Conservation (phyloP, 2,888 invertebrate species). For the Torymus tubicola region DNA sequence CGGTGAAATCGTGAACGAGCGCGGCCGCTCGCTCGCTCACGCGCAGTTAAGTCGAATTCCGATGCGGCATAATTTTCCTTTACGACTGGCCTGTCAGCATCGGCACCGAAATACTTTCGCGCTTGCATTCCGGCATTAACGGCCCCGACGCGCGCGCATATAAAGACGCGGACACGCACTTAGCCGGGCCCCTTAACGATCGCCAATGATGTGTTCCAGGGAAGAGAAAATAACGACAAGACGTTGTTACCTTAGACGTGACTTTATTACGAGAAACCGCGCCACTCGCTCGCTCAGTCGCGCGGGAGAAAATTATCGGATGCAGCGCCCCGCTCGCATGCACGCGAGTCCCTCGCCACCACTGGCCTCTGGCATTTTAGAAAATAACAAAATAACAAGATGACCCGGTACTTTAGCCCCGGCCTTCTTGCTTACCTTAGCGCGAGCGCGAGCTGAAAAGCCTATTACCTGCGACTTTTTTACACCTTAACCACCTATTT, state of each 20-base stretch:
- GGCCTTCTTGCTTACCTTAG: not conserved
- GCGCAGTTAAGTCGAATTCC: slow-evolving; percentile 34
- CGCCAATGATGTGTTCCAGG: slow-evolving; percentile 51
- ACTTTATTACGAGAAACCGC: slow-evolving; percentile 49
- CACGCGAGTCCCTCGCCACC: not conserved
- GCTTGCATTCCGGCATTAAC: slow-evolving; percentile 42
- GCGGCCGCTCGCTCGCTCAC: not conserved
- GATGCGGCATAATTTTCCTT: slow-evolving; percentile 45
- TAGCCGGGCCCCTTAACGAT: slow-evolving; percentile 45
- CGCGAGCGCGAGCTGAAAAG: not conserved
- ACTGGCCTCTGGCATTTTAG: slow-evolving; percentile 31
- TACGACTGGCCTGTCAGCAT: slow-evolving; percentile 49
- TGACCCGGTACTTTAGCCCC: slow-evolving; percentile 18
- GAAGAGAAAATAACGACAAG: slow-evolving; percentile 49
- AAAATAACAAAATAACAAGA: slow-evolving; percentile 30
- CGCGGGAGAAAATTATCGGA: slow-evolving; percentile 24
- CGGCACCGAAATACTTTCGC: slow-evolving; percentile 39
- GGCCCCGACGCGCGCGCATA: slow-evolving; percentile 28
- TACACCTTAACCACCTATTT: slow-evolving; percentile 29
- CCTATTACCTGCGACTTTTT: slow-evolving; percentile 11
- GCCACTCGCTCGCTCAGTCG: not conserved
- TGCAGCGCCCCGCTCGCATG: not conserved
- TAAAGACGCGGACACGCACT: slow-evolving; percentile 30
- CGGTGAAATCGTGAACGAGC: slow-evolving; percentile 23
- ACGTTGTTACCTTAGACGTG: slow-evolving; percentile 48